These are phyloP conservation scores for Strongylocentrotus purpuratus DNA, from an alignment of 35 echinoderm and acorn worm genomes.

Conservation along the genomic window DNA sequence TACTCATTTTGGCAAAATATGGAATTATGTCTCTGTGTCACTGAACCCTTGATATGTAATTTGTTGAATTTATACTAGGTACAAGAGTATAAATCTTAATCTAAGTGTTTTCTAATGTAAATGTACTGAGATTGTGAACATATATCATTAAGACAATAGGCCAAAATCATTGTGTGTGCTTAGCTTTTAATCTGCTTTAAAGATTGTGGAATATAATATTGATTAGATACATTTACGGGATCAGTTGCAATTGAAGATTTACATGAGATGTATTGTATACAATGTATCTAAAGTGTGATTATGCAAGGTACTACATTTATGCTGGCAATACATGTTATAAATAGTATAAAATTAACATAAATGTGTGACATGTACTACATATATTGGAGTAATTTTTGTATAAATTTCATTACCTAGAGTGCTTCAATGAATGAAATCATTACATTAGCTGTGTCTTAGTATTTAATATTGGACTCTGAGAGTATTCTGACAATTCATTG, in stretches of 20 bases:
- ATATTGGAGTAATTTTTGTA: no score
- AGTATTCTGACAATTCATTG: neutral
- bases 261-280: no score
- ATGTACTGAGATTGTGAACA: no score
- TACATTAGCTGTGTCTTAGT: neutral
- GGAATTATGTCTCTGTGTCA: no score
- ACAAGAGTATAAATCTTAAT: no score
- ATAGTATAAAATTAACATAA: neutral
- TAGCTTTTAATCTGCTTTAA: neutral
- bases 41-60: no score
- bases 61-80: no score
- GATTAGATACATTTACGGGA: neutral
- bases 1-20: no score
- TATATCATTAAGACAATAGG: no score
- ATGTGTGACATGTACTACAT: no score
- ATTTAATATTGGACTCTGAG: neutral
- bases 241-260: neutral
- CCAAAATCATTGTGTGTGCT: neutral
- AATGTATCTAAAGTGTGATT: neutral
- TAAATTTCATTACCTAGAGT: no score
- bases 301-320: neutral
- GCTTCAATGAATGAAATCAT: neutral
- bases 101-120: no score
- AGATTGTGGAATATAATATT: neutral
- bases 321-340: neutral